Evolutionary conservation across 2,888 invertebrate genomes (phyloP), one percentile per base, ranked within the genome.

Genomic region (Epiblema foenella): DNA sequence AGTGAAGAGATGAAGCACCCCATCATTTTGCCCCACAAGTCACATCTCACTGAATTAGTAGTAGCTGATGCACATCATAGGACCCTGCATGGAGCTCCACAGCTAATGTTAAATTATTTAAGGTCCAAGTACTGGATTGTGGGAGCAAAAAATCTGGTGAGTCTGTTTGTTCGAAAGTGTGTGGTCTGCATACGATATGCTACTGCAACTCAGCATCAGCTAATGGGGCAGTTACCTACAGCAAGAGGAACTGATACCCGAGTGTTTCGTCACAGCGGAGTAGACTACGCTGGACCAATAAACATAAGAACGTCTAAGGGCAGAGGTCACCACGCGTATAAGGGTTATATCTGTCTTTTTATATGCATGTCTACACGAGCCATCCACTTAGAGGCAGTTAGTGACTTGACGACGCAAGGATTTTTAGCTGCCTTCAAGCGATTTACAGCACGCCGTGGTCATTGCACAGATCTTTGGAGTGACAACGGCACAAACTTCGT

Each of bases 381-480:
- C 24, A 24, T 24, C 24, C 24, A 24, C 24, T 24, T 24, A 24
- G 24, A 24, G 24, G 24, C 24, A 24, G 24, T 24, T 24, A 24
- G 24, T 24, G 24, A 24, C 24, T 24, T 24, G 24, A 24, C 24
- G 24, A 3, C 24, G 4, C 24, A 24, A 24, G 24, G 24, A 24
- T 24, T 24, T 24, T 24, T 24, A 24, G 24, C 24, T 24, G 24
- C 24, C 24, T 24, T 24, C 24, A 24, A 24, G 24, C 24, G 24
- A 24, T 68, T 69, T 37, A 49, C 37, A 8, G 42, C 69, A 15
- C 10, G 64, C 5, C 49, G 76, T 8, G 77, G 75, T 15, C 75
- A 73, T 37, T 71, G 74, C 65, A 24, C 24, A 24, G 24, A 18
- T 11, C 5, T 77, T 24, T 77, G 56, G 18, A 73, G 74, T 18